Conservation (phyloP, 1,140 invertebrate genomes). For the Heterodera schachtii region DNA sequence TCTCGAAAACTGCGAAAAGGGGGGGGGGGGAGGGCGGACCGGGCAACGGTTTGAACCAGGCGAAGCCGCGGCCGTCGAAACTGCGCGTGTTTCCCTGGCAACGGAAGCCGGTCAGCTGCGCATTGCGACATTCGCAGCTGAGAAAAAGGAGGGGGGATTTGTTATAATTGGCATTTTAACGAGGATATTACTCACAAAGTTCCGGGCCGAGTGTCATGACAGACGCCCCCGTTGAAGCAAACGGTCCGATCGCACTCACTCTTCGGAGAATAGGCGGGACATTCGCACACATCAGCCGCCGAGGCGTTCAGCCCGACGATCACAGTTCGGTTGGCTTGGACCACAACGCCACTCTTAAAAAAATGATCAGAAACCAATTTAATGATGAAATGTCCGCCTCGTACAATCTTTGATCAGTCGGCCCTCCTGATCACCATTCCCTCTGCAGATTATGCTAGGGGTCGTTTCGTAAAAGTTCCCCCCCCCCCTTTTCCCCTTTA, state of each 20-base stretch:
- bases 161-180: not conserved
- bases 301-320: conserved; percentile 61
- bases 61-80: conserved; percentile 58
- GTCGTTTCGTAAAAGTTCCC: not conserved
- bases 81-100: conserved; percentile 64
- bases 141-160: conserved; percentile 22
- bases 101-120: conserved; percentile 53
- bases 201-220: conserved; percentile 63
- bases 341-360: conserved; percentile 55
- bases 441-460: too few species aligned
- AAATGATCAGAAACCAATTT: not conserved
- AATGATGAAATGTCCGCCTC: not conserved
- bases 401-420: too few species aligned
- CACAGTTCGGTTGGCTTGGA: conserved; percentile 57
- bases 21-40: conserved; percentile 4
- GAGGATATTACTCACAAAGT: conserved; percentile 33
- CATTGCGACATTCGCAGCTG: conserved; percentile 61
- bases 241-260: conserved; percentile 43
- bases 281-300: conserved; percentile 56
- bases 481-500: not conserved
- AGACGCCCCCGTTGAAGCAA: conserved; percentile 63
- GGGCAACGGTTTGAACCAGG: conserved; percentile 65
- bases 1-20: not conserved
- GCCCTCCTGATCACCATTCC: too few species aligned
- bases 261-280: conserved; percentile 59